A percentile compares a stretch with the other conserved stretches of the same genome.
phyloP scores from a whole-genome alignment of 2,797 vertebrate genomes.

The Enoplosus armatus region DNA sequence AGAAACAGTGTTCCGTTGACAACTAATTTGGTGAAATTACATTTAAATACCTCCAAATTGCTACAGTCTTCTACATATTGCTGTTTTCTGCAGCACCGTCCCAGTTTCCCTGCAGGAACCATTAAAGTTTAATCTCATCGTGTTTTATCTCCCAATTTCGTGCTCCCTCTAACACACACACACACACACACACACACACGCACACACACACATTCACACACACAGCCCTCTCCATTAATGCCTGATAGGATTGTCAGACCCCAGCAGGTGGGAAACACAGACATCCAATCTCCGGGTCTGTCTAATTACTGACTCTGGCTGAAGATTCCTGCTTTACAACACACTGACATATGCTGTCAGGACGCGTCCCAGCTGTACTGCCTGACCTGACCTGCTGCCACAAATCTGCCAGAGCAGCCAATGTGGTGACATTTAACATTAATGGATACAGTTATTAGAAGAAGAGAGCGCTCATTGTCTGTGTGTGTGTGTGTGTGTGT shows the following conservation, averaged over 20 bases:
- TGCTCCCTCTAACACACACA: not conserved
- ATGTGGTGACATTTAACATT: slow-evolving; percentile 46
- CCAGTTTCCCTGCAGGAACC: slow-evolving; percentile 18
- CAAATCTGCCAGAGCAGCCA: not conserved
- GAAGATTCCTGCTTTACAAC: slow-evolving; percentile 44
- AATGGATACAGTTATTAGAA: slow-evolving; percentile 36
- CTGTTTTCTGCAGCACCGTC: not conserved
- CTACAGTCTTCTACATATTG: not conserved
- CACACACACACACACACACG: not conserved
- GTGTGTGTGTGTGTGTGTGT: too few species aligned
- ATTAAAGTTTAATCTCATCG: slow-evolving; percentile 37
- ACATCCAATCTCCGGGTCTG: slow-evolving; percentile 34
- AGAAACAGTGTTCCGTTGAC: not conserved
- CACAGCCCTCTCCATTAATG: slow-evolving; percentile 8
- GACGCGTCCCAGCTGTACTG: slow-evolving; percentile 6
- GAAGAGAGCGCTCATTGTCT: slow-evolving; percentile 16
- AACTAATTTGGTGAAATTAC: too few species aligned
- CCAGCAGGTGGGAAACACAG: slow-evolving; percentile 61
- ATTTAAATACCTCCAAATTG: not conserved
- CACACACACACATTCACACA: not conserved
- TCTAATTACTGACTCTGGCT: slow-evolving; percentile 63
- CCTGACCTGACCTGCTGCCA: slow-evolving; percentile 28
- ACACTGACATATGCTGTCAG: slow-evolving; percentile 46
- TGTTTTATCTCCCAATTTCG: slow-evolving; percentile 12
- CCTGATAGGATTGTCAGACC: slow-evolving; percentile 58